phyloP scores from a whole-genome alignment of 2,888 invertebrate species.

The Catocala fraxini region DNA sequence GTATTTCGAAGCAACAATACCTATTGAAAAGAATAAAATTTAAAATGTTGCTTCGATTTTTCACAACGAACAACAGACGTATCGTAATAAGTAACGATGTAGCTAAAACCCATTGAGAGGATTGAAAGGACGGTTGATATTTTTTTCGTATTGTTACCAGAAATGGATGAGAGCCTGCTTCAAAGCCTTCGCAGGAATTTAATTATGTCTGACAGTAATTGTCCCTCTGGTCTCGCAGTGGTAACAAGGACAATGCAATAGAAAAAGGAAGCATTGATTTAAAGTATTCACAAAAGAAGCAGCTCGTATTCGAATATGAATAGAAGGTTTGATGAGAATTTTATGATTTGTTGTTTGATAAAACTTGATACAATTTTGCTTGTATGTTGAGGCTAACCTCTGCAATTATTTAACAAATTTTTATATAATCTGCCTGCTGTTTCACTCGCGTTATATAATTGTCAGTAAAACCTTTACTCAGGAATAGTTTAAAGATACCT shows the following conservation, averaged over 20 bases:
- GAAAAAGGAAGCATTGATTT: not conserved
- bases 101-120: conserved; percentile 15
- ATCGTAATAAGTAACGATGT: conserved; percentile 23
- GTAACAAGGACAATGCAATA: conserved; percentile 10
- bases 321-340: too few relatives aligned
- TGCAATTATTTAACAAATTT: too few relatives aligned
- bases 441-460: too few relatives aligned
- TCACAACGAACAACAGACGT: conserved; percentile 10
- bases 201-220: conserved; percentile 56
- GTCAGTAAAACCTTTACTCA: too few relatives aligned
- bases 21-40: too few relatives aligned
- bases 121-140: conserved; percentile 38
- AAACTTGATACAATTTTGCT: too few relatives aligned
- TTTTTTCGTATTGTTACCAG: conserved; percentile 52
- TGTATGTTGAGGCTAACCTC: too few relatives aligned
- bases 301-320: not conserved
- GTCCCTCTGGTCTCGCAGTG: conserved; percentile 27
- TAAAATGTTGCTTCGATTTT: not conserved
- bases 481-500: too few relatives aligned
- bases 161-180: conserved; percentile 53
- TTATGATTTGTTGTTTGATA: too few relatives aligned
- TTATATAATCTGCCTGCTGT: too few relatives aligned
- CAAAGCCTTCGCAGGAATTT: conserved; percentile 62
- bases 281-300: not conserved
- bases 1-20: not conserved